Conservation (phyloP, 2,888 invertebrate genomes). For the Octonoba sinensis region DNA sequence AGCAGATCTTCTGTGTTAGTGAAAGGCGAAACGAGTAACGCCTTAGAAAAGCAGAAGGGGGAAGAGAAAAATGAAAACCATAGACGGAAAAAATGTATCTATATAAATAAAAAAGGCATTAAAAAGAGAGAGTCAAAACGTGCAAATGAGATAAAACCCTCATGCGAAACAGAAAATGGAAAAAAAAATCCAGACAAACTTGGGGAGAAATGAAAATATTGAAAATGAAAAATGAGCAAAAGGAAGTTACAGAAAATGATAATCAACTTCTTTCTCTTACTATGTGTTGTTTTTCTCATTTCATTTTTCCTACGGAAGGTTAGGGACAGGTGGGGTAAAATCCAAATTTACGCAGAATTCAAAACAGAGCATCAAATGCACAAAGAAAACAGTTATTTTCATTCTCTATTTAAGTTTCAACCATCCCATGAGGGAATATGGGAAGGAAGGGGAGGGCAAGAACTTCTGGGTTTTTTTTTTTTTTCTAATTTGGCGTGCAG, state of each 20-base stretch:
- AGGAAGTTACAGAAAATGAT: slow-evolving; percentile 20
- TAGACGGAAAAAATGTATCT: background rate
- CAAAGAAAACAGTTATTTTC: slow-evolving; percentile 7
- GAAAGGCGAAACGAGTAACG: slow-evolving; percentile 24
- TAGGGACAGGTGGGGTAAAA: slow-evolving; percentile 24
- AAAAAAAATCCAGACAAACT: background rate
- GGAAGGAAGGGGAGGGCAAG: background rate
- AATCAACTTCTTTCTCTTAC: slow-evolving; percentile 32
- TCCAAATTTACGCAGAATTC: slow-evolving; percentile 28
- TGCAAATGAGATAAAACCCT: slow-evolving; percentile 34
- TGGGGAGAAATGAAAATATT: slow-evolving; percentile 35
- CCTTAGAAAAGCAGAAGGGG: slow-evolving; percentile 14
- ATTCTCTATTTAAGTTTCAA: slow-evolving; percentile 9
- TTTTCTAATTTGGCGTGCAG: slow-evolving; percentile 39
- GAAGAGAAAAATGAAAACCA: slow-evolving; percentile 2
- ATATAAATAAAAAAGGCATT: background rate
- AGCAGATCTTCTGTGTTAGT: slow-evolving; percentile 15
- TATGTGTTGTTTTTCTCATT: slow-evolving; percentile 1
- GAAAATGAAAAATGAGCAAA: slow-evolving; percentile 5
- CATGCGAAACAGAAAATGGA: slow-evolving; percentile 17
- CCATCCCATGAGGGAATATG: slow-evolving; percentile 1
- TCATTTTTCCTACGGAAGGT: background rate
- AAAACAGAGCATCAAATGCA: too few relatives aligned
- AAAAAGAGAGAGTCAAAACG: slow-evolving; percentile 26
- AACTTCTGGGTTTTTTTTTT: slow-evolving; percentile 21